A percentile compares a stretch with the other conserved stretches of the same genome.
These are phyloP conservation scores for Aulostomus chinensis DNA, from an alignment of 2,797 vertebrate genomes.

Conservation along the genomic window DNA sequence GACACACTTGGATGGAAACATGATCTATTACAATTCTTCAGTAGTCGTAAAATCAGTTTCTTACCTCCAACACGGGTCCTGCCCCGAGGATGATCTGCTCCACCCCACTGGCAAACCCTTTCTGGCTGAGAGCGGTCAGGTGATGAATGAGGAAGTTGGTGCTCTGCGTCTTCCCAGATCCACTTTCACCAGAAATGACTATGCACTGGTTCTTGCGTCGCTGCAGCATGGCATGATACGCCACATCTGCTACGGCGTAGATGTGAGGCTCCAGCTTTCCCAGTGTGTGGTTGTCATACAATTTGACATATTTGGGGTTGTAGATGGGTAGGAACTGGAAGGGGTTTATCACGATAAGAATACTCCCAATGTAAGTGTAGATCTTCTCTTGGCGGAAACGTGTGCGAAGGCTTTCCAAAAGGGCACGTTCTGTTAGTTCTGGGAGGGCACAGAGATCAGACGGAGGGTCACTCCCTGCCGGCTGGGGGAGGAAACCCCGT, in stretches of 20 bases:
- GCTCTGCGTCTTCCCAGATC: constrained; percentile 97
- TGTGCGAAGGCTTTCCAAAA: constrained; percentile 91
- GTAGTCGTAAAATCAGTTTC: too few relatives aligned
- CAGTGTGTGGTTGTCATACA: constrained; percentile 95
- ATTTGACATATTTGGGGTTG: constrained; percentile 97
- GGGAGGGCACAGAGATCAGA: constrained; percentile 91
- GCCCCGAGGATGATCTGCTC: constrained; percentile 98
- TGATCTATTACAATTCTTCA: too few relatives aligned
- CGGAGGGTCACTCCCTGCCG: constrained; percentile 87
- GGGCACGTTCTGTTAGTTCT: constrained; percentile 89
- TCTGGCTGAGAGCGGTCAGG: constrained; percentile 96
- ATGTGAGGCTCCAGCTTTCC: constrained; percentile 95
- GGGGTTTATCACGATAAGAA: constrained; percentile 95
- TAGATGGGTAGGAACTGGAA: constrained; percentile 97
- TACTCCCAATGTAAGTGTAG: constrained; percentile 95
- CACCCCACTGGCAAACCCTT: constrained; percentile 96
- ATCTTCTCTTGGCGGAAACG: constrained; percentile 97
- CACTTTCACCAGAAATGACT: constrained; percentile 95
- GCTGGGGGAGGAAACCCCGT: constrained; percentile 93
- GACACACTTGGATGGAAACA: too few relatives aligned
- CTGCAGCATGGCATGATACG: constrained; percentile 95
- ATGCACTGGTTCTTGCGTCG: constrained; percentile 92
- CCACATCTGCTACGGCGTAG: constrained; percentile 94
- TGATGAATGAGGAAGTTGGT: constrained; percentile 98
- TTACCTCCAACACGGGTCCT: constrained; percentile 96